Percentiles rank a stretch among this genome's conserved stretches.
Conservation (phyloP, 2,113 vertebrate genomes). For the Chloropsis cyanopogon region DNA sequence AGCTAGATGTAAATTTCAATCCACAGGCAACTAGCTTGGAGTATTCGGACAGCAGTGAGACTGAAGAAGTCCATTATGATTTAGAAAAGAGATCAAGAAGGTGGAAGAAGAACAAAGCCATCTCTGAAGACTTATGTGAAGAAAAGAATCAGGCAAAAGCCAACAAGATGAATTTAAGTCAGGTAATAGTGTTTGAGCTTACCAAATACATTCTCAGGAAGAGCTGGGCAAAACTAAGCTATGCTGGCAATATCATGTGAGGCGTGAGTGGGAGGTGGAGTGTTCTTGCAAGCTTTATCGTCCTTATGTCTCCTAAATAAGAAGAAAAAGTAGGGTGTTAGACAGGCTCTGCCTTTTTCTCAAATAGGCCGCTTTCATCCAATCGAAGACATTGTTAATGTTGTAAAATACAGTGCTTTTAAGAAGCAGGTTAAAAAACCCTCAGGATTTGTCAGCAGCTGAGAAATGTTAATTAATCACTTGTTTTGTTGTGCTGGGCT, state of each 20-base stretch:
- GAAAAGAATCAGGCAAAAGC: not conserved
- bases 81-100: slow-evolving; percentile 75
- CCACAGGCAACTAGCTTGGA: slow-evolving; percentile 74
- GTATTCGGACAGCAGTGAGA: slow-evolving; percentile 86
- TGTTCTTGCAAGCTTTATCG: not conserved
- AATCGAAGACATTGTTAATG: not conserved
- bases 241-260: not conserved
- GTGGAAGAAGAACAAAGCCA: slow-evolving; percentile 78
- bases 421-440: not conserved
- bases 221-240: not conserved
- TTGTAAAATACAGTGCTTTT: not conserved
- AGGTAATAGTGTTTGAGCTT: slow-evolving; percentile 63
- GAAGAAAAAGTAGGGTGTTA: not conserved
- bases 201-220: not conserved
- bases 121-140: slow-evolving; percentile 68
- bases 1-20: slow-evolving; percentile 93
- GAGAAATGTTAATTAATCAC: not conserved
- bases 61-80: slow-evolving; percentile 76
- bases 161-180: slow-evolving; percentile 48
- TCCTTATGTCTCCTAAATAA: not conserved
- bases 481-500: not conserved
- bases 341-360: not conserved
- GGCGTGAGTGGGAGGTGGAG: not conserved
- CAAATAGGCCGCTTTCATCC: not conserved
- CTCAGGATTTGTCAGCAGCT: not conserved